Percentiles rank a stretch among this genome's conserved stretches.
phyloP scores from a whole-genome alignment of 2,888 invertebrate species.

The Lissonota sp. region DNA sequence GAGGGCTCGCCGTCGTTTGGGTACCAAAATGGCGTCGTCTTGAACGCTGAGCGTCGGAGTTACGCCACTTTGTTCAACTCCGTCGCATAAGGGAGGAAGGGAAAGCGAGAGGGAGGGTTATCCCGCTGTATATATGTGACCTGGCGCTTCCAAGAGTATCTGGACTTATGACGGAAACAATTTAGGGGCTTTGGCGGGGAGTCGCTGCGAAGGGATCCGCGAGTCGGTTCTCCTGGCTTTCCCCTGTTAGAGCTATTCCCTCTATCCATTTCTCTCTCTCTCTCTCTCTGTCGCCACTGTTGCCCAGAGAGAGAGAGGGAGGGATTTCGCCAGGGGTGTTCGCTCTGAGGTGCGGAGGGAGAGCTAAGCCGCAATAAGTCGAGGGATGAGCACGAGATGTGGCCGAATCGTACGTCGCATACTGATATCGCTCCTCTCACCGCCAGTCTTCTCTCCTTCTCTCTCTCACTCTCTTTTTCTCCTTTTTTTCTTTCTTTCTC shows the following conservation, averaged over 20 bases:
- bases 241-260: constrained; percentile 18
- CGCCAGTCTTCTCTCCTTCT: constrained; percentile 49
- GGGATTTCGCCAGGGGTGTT: constrained; percentile 58
- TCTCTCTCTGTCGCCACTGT: constrained; percentile 18
- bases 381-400: constrained; percentile 84
- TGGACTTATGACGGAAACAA: constrained; percentile 84
- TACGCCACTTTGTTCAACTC: constrained; percentile 15
- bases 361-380: constrained; percentile 84
- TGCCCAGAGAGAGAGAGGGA: constrained; percentile 45
- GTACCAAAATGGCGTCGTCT: too few relatives aligned
- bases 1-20: too few relatives aligned
- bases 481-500: constrained; percentile 20
- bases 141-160: constrained; percentile 77
- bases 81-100: constrained; percentile 67
- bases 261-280: constrained; percentile 22
- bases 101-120: constrained; percentile 72
- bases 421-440: constrained; percentile 79
- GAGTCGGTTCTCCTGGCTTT: constrained; percentile 36
- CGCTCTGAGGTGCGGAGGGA: constrained; percentile 67
- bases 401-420: constrained; percentile 83
- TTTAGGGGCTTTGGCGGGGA: constrained; percentile 81
- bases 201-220: constrained; percentile 41
- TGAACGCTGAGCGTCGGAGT: too few relatives aligned
- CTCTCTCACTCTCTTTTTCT: constrained; percentile 7
- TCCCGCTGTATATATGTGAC: constrained; percentile 78